Percentiles rank a stretch among this genome's conserved stretches.
These are phyloP conservation scores for Melanerpes formicivorus DNA, from an alignment of 2,113 vertebrate species.

Conservation along the genomic window DNA sequence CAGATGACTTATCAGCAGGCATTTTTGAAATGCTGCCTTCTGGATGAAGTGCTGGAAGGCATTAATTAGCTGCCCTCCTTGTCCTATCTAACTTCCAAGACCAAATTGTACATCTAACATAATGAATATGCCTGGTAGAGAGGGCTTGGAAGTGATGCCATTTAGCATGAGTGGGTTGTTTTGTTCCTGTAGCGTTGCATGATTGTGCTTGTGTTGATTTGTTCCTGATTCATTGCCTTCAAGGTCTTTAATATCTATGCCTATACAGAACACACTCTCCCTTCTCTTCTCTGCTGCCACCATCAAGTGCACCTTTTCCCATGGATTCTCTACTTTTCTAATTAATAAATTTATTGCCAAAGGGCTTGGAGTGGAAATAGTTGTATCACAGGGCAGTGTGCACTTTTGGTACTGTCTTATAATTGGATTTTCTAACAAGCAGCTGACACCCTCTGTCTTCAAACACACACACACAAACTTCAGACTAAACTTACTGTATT, in stretches of 20 bases:
- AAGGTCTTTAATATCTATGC: neutral
- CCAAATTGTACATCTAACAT: neutral
- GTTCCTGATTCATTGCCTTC: neutral
- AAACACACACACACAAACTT: neutral
- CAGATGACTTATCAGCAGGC: neutral
- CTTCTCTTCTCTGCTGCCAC: neutral
- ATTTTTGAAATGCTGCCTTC: neutral
- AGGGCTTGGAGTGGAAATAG: neutral
- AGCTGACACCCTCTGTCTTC: neutral
- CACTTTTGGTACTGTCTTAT: neutral
- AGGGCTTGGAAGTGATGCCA: slow-evolving; percentile 28
- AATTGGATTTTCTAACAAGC: neutral
- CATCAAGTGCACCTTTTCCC: neutral
- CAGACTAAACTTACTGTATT: neutral
- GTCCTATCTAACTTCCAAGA: slow-evolving; percentile 4
- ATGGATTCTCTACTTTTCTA: neutral
- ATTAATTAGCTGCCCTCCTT: slow-evolving; percentile 42
- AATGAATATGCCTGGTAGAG: neutral
- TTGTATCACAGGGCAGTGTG: neutral
- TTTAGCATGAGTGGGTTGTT: slow-evolving; percentile 36
- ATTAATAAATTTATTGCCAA: neutral
- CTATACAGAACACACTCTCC: neutral
- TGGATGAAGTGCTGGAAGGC: neutral
- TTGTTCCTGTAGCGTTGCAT: neutral
- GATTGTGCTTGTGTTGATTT: slow-evolving; percentile 20